These are phyloP conservation scores for Anadara kagoshimensis DNA, from an alignment of 1,140 invertebrate genomes.

Conservation along the genomic window DNA sequence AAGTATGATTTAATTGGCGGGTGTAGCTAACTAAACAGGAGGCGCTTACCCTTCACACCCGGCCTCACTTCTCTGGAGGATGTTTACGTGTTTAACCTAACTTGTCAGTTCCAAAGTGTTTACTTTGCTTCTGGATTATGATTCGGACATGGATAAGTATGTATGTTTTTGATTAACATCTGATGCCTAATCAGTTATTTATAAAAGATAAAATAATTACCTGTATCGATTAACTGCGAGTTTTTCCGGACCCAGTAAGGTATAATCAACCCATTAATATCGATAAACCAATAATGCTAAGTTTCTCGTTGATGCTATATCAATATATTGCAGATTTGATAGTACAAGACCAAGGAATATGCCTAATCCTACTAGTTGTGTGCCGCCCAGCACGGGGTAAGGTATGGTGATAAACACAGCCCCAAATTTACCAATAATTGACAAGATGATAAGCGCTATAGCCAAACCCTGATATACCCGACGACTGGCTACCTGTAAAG, in stretches of 20 bases:
- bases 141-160: too few relatives aligned
- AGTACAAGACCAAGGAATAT: slow-evolving; percentile 28
- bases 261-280: slow-evolving; percentile 87
- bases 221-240: slow-evolving; percentile 81
- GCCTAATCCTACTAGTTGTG: slow-evolving; percentile 91
- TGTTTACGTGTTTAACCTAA: too few relatives aligned
- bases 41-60: too few relatives aligned
- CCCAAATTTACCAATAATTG: slow-evolving; percentile 83
- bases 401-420: slow-evolving; percentile 91
- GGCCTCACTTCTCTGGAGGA: too few relatives aligned
- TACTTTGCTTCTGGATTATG: too few relatives aligned
- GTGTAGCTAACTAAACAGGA: too few relatives aligned
- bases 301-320: slow-evolving; percentile 83
- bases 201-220: too few relatives aligned
- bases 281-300: slow-evolving; percentile 90
- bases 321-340: slow-evolving; percentile 31
- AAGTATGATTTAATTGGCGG: too few relatives aligned
- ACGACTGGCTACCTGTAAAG: slow-evolving; percentile 83
- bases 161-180: too few relatives aligned
- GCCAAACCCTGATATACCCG: slow-evolving; percentile 88
- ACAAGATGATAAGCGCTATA: slow-evolving; percentile 80
- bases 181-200: too few relatives aligned
- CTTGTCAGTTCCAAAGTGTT: too few relatives aligned
- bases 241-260: slow-evolving; percentile 79
- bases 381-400: slow-evolving; percentile 88